Percentiles rank a stretch among this genome's conserved stretches.
Conservation (phyloP, 2,797 vertebrate genomes). For the Prunella strophiata region DNA sequence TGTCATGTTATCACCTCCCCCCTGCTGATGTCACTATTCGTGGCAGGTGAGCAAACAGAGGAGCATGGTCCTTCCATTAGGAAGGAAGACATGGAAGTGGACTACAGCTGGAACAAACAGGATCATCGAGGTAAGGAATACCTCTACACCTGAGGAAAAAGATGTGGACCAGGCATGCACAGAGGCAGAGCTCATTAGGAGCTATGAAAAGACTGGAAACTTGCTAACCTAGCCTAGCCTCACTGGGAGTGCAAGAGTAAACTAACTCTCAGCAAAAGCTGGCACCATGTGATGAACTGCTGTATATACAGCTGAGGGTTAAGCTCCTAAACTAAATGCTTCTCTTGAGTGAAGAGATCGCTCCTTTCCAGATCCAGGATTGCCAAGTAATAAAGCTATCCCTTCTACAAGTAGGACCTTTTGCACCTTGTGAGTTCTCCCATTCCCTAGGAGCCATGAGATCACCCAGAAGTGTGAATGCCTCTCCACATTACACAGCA, state of each 20-base stretch:
- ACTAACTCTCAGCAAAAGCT: not conserved
- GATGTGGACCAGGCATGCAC: rapidly evolving
- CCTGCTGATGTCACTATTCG: rapidly evolving
- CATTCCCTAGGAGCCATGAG: not conserved
- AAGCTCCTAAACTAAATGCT: not conserved
- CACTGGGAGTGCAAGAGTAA: not conserved
- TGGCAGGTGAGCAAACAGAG: not conserved
- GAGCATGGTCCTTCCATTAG: not conserved
- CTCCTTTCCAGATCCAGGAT: not conserved
- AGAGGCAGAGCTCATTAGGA: not conserved
- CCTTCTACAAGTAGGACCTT: not conserved
- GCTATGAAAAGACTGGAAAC: not conserved
- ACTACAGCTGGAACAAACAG: not conserved
- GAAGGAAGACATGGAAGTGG: not conserved
- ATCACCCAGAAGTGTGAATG: rapidly evolving
- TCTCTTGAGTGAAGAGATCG: not conserved
- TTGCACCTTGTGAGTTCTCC: not conserved
- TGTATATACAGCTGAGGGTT: not conserved
- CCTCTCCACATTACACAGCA: rapidly evolving
- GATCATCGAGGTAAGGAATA: not conserved
- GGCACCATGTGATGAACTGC: rapidly evolving
- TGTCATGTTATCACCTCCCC: not conserved
- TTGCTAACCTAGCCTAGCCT: not conserved
- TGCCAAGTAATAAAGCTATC: not conserved
- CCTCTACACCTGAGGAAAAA: not conserved